Conservation (phyloP, 2,888 invertebrate genomes). For the Catocala fraxini region DNA sequence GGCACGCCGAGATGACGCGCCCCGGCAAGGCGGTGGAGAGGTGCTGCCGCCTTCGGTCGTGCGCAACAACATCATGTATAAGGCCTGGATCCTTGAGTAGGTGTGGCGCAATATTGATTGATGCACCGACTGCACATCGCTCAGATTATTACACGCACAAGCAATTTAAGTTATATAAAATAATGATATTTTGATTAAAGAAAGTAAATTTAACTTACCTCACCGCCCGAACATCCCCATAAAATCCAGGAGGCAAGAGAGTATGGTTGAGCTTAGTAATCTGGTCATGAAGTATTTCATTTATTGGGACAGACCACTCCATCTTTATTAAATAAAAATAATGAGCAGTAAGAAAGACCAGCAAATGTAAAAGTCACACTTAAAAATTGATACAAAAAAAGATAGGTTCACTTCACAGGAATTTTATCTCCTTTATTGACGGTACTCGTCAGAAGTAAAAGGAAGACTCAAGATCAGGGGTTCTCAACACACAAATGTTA, state of each 20-base stretch:
- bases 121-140: neutral
- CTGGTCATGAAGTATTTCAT: constrained; percentile 62
- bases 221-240: constrained; percentile 59
- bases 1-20: no score
- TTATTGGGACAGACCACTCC: constrained; percentile 46
- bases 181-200: no score
- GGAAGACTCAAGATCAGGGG: constrained; percentile 5
- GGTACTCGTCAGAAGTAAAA: constrained; percentile 2
- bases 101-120: constrained; percentile 26
- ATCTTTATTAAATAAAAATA: neutral
- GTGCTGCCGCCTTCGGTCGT: neutral
- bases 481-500: no score
- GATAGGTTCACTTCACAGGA: neutral
- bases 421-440: constrained; percentile 1
- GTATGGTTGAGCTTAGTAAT: constrained; percentile 66
- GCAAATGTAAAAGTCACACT: neutral
- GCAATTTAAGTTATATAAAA: no score
- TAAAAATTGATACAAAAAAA: constrained; percentile 8
- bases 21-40: no score
- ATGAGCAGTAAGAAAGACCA: neutral
- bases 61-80: constrained; percentile 7
- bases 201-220: constrained; percentile 52
- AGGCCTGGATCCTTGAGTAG: constrained; percentile 30
- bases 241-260: constrained; percentile 65
- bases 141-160: neutral